Conservation (phyloP, 1,140 invertebrate genomes). For the Bombus difficillimus region DNA sequence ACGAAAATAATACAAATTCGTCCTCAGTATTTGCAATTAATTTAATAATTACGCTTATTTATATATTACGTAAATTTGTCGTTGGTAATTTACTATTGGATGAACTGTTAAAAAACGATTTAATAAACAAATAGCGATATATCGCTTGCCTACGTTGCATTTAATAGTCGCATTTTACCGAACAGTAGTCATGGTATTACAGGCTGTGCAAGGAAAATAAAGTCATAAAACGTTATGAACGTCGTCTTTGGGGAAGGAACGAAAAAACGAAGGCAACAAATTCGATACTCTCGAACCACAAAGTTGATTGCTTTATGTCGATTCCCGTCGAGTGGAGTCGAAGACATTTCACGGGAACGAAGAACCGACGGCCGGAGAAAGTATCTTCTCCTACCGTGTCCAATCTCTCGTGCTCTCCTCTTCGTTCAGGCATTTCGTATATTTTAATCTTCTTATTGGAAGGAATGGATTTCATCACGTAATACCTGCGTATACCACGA, state of each 20-base stretch:
- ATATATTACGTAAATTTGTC: too few species aligned
- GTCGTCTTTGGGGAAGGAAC: too few species aligned
- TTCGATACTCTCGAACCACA: slow-evolving; percentile 41
- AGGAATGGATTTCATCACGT: slow-evolving; percentile 7
- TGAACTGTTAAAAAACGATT: background rate
- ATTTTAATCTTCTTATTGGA: slow-evolving; percentile 12
- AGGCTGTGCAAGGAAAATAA: background rate
- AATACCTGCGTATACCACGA: background rate
- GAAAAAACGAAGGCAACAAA: background rate
- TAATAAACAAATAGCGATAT: background rate
- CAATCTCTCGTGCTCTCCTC: slow-evolving; percentile 1
- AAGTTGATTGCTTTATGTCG: slow-evolving; percentile 44
- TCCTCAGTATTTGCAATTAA: too few species aligned
- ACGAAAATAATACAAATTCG: too few species aligned
- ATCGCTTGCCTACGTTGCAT: background rate
- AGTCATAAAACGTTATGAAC: background rate
- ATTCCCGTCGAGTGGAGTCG: slow-evolving; percentile 3
- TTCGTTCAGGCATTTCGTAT: background rate
- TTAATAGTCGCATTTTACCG: background rate
- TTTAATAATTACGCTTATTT: too few species aligned
- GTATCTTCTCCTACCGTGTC: slow-evolving; percentile 25
- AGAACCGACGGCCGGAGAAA: slow-evolving; percentile 43
- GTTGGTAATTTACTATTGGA: background rate
- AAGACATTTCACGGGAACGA: slow-evolving; percentile 35
- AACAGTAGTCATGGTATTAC: background rate